These are phyloP conservation scores for Oscheius sp. DNA, from an alignment of 2,888 invertebrate genomes.

Conservation along the genomic window DNA sequence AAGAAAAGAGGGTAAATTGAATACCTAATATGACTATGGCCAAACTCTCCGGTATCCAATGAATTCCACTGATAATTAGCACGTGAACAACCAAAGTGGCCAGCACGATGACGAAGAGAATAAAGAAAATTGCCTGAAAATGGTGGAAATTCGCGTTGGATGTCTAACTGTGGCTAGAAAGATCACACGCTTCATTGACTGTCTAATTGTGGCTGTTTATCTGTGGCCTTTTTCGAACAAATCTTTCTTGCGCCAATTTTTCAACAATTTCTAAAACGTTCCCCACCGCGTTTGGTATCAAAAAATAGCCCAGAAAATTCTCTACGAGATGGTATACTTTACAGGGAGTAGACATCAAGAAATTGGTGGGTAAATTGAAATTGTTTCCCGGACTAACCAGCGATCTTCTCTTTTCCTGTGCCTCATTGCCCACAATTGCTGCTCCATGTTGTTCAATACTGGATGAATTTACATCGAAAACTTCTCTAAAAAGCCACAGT, in stretches of 20 bases:
- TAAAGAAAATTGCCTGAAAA: conserved; percentile 91
- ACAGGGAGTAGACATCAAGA: no score
- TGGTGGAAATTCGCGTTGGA: no score
- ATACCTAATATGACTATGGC: conserved; percentile 89
- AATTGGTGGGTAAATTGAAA: no score
- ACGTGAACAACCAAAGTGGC: conserved; percentile 93
- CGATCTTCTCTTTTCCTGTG: conserved; percentile 59
- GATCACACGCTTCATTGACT: background rate
- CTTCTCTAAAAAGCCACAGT: conserved; percentile 20
- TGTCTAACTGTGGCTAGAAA: background rate
- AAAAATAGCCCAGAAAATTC: background rate
- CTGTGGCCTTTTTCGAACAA: no score
- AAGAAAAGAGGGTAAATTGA: conserved; percentile 37
- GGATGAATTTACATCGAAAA: conserved; percentile 50
- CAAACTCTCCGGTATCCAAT: conserved; percentile 96
- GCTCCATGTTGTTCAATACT: conserved; percentile 58
- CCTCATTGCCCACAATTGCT: conserved; percentile 57
- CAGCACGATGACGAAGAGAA: conserved; percentile 90
- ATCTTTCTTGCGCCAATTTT: no score
- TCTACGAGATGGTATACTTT: no score
- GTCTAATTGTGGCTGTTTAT: no score
- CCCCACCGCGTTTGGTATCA: no score
- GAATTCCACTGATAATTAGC: conserved; percentile 93
- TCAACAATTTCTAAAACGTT: no score
- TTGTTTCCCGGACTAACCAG: conserved; percentile 41